Evolutionary conservation across 2,113 vertebrate species (phyloP).

Genomic region (Cyanoramphus novaezelandiae): DNA sequence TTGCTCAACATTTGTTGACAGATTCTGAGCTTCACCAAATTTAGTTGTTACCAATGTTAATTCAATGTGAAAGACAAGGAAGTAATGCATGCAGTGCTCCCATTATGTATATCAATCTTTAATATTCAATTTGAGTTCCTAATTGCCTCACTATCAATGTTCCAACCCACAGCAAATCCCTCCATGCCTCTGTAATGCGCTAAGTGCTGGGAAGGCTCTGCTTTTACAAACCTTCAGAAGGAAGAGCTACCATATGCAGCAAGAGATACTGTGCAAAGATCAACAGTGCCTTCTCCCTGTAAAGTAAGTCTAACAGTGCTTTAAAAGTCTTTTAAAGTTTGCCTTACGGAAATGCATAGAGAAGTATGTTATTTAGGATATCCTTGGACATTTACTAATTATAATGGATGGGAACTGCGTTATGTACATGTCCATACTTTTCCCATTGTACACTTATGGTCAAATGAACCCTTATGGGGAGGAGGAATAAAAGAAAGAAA

Average conservation of each 20-base stretch:
- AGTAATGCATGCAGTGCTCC: constrained; percentile 68
- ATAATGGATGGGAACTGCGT: neutral
- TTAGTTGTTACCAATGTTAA: constrained; percentile 66
- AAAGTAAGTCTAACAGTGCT: neutral
- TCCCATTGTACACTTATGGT: neutral
- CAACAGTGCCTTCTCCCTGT: neutral
- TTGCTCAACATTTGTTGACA: constrained; percentile 78
- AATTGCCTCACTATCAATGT: constrained; percentile 58
- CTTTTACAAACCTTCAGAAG: constrained; percentile 17
- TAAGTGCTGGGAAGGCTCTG: neutral
- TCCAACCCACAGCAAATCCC: constrained; percentile 63
- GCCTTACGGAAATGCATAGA: neutral
- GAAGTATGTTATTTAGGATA: neutral
- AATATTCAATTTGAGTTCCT: constrained; percentile 70
- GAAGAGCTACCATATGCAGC: neutral
- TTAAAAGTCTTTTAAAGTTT: neutral
- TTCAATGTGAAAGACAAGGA: constrained; percentile 67
- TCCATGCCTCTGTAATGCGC: constrained; percentile 45
- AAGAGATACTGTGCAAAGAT: neutral
- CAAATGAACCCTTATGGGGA: neutral
- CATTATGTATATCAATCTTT: constrained; percentile 54
- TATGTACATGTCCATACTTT: neutral
- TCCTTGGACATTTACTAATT: neutral
- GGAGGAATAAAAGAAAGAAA: neutral
- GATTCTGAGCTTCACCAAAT: constrained; percentile 72